Percentiles rank a stretch among this genome's conserved stretches.
These are phyloP conservation scores for Holothuria glaberrima DNA, from an alignment of 35 echinoderm and acorn worm species.

Conservation along the genomic window DNA sequence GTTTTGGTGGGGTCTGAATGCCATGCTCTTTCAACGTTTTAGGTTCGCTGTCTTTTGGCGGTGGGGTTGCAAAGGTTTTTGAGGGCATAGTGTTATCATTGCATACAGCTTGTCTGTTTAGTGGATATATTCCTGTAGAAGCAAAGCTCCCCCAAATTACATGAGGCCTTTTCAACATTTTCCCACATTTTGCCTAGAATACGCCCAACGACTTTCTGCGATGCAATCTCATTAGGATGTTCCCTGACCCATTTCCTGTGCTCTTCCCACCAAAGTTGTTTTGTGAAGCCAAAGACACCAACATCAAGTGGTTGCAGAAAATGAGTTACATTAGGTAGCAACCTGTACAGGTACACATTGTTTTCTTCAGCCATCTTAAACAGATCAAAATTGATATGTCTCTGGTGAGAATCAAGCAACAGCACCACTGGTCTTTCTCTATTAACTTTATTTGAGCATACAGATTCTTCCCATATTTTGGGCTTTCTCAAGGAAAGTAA, in stretches of 20 bases:
- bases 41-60: neutral
- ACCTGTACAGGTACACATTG: neutral
- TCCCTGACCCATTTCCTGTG: neutral
- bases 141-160: neutral
- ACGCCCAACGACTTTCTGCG: neutral
- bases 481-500: no score
- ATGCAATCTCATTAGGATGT: neutral
- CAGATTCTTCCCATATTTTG: no score
- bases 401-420: neutral
- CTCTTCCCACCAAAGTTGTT: constrained; percentile 1
- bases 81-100: neutral
- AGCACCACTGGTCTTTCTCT: constrained; percentile 14
- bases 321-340: constrained; percentile 47
- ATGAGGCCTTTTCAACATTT: neutral
- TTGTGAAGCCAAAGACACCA: neutral
- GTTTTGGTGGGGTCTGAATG: no score
- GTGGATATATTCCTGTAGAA: neutral
- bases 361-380: constrained; percentile 26
- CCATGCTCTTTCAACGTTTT: no score
- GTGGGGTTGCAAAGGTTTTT: neutral
- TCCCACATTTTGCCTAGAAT: neutral
- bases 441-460: no score
- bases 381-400: constrained; percentile 12
- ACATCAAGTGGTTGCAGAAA: constrained; percentile 13
- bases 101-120: neutral